Percentiles rank a stretch among this genome's conserved stretches.
Conservation (phyloP, 2,888 invertebrate species). For the Physocephala rufipes region DNA sequence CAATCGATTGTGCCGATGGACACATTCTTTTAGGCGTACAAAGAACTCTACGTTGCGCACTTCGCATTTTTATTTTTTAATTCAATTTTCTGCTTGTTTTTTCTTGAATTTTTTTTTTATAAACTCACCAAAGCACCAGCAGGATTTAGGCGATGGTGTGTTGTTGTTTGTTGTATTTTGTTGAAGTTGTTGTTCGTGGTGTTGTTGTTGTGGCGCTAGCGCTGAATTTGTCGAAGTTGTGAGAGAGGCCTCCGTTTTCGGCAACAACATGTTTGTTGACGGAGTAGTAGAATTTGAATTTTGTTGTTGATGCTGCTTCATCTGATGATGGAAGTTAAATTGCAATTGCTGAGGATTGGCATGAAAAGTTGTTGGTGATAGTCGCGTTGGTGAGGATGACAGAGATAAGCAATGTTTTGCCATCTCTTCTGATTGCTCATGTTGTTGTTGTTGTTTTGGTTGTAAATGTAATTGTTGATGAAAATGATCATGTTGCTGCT, state of each 20-base stretch:
- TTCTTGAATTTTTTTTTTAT: not conserved
- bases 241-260: conserved; percentile 25
- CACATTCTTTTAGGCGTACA: too few species aligned
- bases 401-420: conserved; percentile 53
- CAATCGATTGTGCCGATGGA: too few species aligned
- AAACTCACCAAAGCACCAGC: conserved; percentile 67
- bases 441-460: conserved; percentile 44
- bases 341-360: conserved; percentile 44
- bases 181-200: conserved; percentile 50
- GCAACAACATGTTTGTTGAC: too few species aligned
- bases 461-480: conserved; percentile 45
- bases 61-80: not conserved
- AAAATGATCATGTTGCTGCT: conserved; percentile 49
- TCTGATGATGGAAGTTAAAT: conserved; percentile 45
- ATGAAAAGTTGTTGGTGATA: conserved; percentile 49
- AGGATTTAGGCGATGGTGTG: conserved; percentile 59
- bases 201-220: conserved; percentile 46
- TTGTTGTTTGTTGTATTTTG: conserved; percentile 48
- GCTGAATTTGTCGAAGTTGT: conserved; percentile 36
- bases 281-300: conserved; percentile 17
- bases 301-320: conserved; percentile 47
- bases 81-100: not conserved
- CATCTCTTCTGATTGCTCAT: conserved; percentile 45
- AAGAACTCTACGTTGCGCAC: too few species aligned
- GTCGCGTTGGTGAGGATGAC: conserved; percentile 51